Conservation (phyloP, 2,888 invertebrate species). For the Dichetophora obliterata region DNA sequence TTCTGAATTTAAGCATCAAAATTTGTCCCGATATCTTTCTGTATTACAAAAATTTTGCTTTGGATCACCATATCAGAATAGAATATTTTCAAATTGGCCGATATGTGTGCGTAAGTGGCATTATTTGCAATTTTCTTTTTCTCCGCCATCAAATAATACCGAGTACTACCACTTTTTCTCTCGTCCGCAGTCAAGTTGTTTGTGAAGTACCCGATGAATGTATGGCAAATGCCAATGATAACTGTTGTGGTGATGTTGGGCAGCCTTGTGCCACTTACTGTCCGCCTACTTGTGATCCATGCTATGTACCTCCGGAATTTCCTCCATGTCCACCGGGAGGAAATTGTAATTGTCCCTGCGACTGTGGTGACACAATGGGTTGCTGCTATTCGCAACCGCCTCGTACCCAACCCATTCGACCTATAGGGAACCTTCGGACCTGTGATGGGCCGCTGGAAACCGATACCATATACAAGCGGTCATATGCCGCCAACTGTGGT, state of each 20-base stretch:
- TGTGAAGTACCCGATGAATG: constrained; percentile 49
- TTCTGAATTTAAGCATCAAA: constrained; percentile 44
- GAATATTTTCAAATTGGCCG: constrained; percentile 15
- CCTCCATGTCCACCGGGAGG: constrained; percentile 55
- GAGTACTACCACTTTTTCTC: not conserved
- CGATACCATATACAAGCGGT: constrained; percentile 77
- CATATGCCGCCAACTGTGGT: constrained; percentile 73
- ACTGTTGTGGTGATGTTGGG: constrained; percentile 40
- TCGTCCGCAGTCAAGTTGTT: constrained; percentile 43
- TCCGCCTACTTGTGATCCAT: constrained; percentile 51
- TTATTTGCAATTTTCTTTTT: not conserved
- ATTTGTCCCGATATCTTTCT: constrained; percentile 42
- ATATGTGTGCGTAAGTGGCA: constrained; percentile 52
- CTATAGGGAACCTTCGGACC: constrained; percentile 70
- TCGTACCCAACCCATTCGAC: constrained; percentile 60
- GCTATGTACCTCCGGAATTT: constrained; percentile 56
- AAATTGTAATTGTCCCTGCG: constrained; percentile 54
- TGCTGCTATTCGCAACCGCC: constrained; percentile 68
- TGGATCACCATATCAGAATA: constrained; percentile 26
- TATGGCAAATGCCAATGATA: constrained; percentile 31
- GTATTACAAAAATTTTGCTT: constrained; percentile 35
- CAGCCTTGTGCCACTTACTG: constrained; percentile 47
- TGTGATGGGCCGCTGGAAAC: constrained; percentile 74
- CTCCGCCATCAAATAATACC: not conserved
- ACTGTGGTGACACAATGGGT: constrained; percentile 58